Evolutionary conservation across 2,888 invertebrate species (phyloP).

Genomic region (Nemotelus nigrinus): DNA sequence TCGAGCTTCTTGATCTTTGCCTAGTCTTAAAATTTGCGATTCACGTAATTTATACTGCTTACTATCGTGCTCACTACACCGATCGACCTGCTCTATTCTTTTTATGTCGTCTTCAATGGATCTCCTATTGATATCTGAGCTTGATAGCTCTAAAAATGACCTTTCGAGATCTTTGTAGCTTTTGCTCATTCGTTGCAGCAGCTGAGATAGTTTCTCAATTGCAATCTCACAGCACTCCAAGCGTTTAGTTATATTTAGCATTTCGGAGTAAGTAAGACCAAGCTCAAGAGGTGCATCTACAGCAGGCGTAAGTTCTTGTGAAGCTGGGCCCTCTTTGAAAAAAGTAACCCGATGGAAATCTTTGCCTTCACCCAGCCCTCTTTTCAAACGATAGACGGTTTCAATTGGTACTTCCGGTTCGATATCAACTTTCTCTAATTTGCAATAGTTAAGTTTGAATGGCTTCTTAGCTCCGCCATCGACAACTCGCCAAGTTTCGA

Average conservation of each 20-base stretch:
- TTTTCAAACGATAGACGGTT: neutral
- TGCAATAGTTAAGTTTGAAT: conserved; percentile 16
- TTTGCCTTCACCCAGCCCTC: neutral
- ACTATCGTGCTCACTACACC: neutral
- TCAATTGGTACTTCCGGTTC: conserved; percentile 15
- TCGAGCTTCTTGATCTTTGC: neutral
- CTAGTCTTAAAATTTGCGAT: neutral
- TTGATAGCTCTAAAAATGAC: neutral
- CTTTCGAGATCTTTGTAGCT: conserved; percentile 14
- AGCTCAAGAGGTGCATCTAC: neutral
- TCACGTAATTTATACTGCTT: neutral
- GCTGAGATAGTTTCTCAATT: conserved; percentile 19
- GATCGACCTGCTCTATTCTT: neutral
- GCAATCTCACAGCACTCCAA: conserved; percentile 31
- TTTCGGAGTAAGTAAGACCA: neutral
- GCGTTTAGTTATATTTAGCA: conserved; percentile 9
- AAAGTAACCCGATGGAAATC: conserved; percentile 14
- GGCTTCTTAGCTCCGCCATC: conserved; percentile 29
- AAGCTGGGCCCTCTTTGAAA: neutral
- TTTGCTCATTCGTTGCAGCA: neutral
- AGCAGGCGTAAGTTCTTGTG: neutral
- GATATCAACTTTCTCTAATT: conserved; percentile 14
- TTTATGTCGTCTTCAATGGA: too few species aligned
- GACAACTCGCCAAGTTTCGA: conserved; percentile 18
- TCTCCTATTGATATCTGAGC: neutral